Evolutionary conservation across 2,113 vertebrate species (phyloP).

Genomic region (Mobula hypostoma): DNA sequence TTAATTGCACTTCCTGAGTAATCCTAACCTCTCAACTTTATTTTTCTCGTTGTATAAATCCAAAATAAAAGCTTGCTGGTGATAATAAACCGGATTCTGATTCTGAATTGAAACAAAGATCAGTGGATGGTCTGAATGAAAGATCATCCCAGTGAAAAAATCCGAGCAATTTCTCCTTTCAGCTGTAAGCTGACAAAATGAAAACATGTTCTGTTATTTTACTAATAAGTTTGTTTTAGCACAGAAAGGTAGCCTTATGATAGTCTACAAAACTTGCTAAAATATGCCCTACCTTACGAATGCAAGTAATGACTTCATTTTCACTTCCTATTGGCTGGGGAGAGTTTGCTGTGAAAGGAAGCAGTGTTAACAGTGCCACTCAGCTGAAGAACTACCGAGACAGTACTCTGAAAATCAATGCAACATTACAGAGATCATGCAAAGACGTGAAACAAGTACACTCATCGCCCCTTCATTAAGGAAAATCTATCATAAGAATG

Average conservation of each 20-base stretch:
- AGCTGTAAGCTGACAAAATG: background rate
- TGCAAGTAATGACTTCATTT: background rate
- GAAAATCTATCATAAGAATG: background rate
- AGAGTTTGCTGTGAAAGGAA: no score
- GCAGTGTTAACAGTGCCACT: background rate
- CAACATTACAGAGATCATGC: background rate
- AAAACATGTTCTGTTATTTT: background rate
- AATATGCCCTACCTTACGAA: background rate
- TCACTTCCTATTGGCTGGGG: background rate
- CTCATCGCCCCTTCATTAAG: background rate
- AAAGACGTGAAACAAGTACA: background rate
- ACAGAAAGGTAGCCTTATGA: no score
- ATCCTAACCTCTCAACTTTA: background rate
- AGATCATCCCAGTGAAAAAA: background rate
- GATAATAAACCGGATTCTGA: no score
- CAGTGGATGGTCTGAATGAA: background rate
- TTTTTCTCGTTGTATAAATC: background rate
- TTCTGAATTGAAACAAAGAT: background rate
- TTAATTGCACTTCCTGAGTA: background rate
- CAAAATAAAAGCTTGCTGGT: background rate
- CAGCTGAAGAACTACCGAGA: background rate
- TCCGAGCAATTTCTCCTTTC: background rate
- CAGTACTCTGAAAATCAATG: background rate
- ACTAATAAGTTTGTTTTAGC: background rate
- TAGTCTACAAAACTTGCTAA: background rate